phyloP scores from a whole-genome alignment of 2,797 vertebrate genomes.

The Lepus oiostolus region DNA sequence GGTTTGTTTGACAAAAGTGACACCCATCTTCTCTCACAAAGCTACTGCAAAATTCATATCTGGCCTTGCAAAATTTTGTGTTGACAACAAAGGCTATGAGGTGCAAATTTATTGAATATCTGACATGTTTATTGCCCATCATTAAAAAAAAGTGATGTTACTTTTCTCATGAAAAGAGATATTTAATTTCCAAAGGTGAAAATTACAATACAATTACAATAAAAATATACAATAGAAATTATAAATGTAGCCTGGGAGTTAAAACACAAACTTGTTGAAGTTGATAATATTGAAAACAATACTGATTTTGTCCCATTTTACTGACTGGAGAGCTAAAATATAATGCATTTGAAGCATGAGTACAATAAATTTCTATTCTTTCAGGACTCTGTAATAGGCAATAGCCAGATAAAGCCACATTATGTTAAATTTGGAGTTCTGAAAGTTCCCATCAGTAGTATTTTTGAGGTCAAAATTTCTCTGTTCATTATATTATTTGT shows the following conservation, averaged over 20 bases:
- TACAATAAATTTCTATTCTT: not conserved
- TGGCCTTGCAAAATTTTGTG: constrained; percentile 70
- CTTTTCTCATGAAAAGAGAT: constrained; percentile 62
- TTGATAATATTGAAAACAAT: not conserved
- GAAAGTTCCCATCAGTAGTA: not conserved
- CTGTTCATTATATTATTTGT: constrained; percentile 1
- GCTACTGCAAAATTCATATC: constrained; percentile 48
- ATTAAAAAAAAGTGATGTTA: constrained; percentile 7
- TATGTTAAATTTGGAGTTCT: not conserved
- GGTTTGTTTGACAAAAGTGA: constrained; percentile 71
- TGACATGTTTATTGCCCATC: constrained; percentile 41
- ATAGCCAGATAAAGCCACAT: not conserved
- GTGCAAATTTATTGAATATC: not conserved
- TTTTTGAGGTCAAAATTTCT: constrained; percentile 27
- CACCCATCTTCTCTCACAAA: constrained; percentile 72
- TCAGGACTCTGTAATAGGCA: not conserved
- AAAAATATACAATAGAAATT: constrained; percentile 44
- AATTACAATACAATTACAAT: constrained; percentile 11
- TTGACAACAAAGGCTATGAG: constrained; percentile 38
- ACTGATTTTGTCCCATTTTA: not conserved
- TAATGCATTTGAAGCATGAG: not conserved
- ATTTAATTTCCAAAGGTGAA: constrained; percentile 45
- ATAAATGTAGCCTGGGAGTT: not conserved
- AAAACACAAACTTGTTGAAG: not conserved
- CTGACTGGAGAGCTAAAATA: not conserved